phyloP scores from a whole-genome alignment of 2,888 invertebrate species.

The Tortricodes alternella region DNA sequence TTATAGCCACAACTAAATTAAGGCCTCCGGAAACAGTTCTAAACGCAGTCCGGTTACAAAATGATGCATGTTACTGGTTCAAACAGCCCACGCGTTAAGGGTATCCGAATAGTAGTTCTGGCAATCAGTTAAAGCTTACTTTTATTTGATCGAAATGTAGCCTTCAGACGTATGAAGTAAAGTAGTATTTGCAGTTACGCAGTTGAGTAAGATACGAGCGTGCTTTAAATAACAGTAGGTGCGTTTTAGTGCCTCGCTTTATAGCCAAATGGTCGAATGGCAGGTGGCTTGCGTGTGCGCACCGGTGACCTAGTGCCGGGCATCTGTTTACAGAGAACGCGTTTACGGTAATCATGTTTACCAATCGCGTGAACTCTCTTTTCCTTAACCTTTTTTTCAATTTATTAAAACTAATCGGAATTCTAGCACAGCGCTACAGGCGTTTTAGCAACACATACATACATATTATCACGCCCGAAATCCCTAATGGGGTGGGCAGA shows the following conservation, averaged over 20 bases:
- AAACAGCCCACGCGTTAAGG: constrained; percentile 30
- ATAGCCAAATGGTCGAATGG: constrained; percentile 38
- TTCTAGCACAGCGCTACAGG: too few species aligned
- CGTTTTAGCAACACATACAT: too few species aligned
- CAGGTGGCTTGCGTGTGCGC: constrained; percentile 48
- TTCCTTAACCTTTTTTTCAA: constrained; percentile 5
- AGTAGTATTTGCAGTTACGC: background rate
- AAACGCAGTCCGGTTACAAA: constrained; percentile 45
- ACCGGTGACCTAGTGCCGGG: constrained; percentile 53
- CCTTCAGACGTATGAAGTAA: constrained; percentile 4
- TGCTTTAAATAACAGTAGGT: constrained; percentile 7
- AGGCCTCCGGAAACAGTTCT: constrained; percentile 49
- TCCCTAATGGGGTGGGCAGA: too few species aligned
- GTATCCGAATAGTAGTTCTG: constrained; percentile 7
- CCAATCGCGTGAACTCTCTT: constrained; percentile 11
- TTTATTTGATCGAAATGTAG: background rate
- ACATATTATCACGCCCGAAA: too few species aligned
- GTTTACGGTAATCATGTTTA: constrained; percentile 27
- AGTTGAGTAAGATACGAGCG: background rate
- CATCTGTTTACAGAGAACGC: constrained; percentile 43
- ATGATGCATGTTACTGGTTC: constrained; percentile 40
- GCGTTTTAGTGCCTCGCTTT: constrained; percentile 42
- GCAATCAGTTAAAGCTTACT: background rate
- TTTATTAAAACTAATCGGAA: constrained; percentile 1
- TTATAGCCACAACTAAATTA: constrained; percentile 33